Evolutionary conservation across 1,140 invertebrate genomes (phyloP).

Genomic region (Ostrea edulis): DNA sequence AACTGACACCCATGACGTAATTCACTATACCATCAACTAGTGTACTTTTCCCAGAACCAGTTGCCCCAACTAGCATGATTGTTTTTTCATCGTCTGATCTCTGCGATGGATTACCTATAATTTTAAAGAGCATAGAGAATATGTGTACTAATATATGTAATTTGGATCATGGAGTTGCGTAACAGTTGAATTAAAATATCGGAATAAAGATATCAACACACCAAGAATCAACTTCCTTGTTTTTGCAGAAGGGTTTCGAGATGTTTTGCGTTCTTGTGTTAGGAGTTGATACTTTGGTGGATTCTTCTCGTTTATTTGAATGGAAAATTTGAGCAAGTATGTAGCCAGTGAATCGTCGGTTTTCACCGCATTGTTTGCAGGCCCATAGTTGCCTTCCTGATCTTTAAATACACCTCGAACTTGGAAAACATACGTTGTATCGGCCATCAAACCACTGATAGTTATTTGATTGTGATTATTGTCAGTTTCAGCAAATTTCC

Average conservation of each 20-base stretch:
- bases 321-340: conserved; percentile 18
- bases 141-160: too few relatives aligned
- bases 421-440: conserved; percentile 28
- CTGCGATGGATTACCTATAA: not conserved
- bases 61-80: conserved; percentile 54
- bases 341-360: conserved; percentile 41
- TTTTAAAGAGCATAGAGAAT: too few relatives aligned
- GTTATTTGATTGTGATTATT: not conserved
- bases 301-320: not conserved
- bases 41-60: conserved; percentile 58
- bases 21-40: conserved; percentile 53
- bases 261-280: not conserved
- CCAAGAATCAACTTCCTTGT: conserved; percentile 51
- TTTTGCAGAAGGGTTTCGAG: conserved; percentile 44
- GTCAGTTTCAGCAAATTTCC: not conserved
- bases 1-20: conserved; percentile 52
- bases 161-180: too few relatives aligned
- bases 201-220: not conserved
- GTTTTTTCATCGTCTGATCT: conserved; percentile 47
- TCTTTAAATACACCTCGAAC: conserved; percentile 30
- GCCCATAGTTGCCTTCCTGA: conserved; percentile 47
- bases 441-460: not conserved
- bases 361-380: conserved; percentile 16
- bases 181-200: not conserved
- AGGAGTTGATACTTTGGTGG: conserved; percentile 34